Evolutionary conservation across 2,113 vertebrate genomes (phyloP), one percentile per base, ranked within the genome.

Genomic region (Eira barbara): DNA sequence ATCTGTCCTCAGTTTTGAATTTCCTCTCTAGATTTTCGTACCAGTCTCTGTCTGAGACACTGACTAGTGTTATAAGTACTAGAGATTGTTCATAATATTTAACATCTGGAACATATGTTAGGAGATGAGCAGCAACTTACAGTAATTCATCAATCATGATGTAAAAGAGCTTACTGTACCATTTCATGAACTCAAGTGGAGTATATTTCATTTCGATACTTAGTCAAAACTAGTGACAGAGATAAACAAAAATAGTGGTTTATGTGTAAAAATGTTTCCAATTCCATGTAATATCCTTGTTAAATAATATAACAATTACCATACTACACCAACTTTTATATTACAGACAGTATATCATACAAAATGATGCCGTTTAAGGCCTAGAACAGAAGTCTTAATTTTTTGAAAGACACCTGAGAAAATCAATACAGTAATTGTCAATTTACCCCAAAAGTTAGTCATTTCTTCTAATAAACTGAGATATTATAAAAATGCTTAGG

Each of bases 61-160:
- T 93, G 55, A 65, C n/a, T 81, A 87, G 65, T 63, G 2, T 47
- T 95, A 52, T 97, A 95, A 93, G 83, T 82, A 61, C 86, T 96
- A 92, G 6, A 6, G 2, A 84, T 83, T 96, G 20, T 63, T 97
- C 55, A 76, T 89, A 73, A 93, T 95, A 97, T 49, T 83, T 97
- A 92, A 97, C 97, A 97, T 96, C 78, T 98, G 91, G 57, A 97
- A 85, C 47, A 93, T 86, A 59, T 84, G 73, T 87, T 97, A 76
- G 95, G 45, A 92, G 92, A 98, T 1, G 39, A 97, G 85, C 18
- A 89, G 52, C 63, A 89, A 82, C 84, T 78, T 88, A 90, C 57
- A 69, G 76, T 67, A 83, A 92, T 95, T 96, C 78, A 95, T 98
- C 89, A 95, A 73, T 97, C 89, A 98, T 52, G 23, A 42, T 90